Evolutionary conservation across 2,888 invertebrate species (phyloP), one percentile per base, ranked within the genome.

Genomic region (Leptogaster cylindrica): DNA sequence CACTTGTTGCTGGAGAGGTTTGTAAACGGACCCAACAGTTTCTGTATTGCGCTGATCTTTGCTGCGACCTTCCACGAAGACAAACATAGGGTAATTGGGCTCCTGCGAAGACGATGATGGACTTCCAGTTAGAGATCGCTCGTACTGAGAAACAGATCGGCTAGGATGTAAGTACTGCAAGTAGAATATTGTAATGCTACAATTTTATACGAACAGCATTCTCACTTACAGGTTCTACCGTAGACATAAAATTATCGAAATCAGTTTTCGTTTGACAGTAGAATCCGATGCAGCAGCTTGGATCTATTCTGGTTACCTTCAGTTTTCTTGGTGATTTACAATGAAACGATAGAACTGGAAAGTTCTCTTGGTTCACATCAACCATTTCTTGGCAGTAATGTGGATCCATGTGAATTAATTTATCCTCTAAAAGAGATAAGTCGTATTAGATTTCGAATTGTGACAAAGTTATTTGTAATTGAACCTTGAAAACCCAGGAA

Each of bases 311-410:
- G 67, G 83, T 87, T 14, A 93, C 84, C 70, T 91, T 86, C 82
- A 95, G 87, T 81, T 95, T 95, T 67, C 93, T 84, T 25, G 95
- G 94, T 20, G 91, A 91, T 71, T 89, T 85, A 78, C 94, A 95
- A 78, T 95, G 95, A 83, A 91, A 95, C 65, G 90, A 88, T 75
- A 88, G 84, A 66, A 91, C 81, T 16, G 90, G 85, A 79, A 94
- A 95, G 76, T 90, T 87, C 63, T 88, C 85, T 75, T 89, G 88
- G 83, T 88, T 88, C 0, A 92, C 91, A 82, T 94, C 92, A 28
- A 95, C 91, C 82, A 89, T 89, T 80, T 95, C 93, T 81, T 96
- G 96, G 76, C 94, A 94, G 75, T 93, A 93, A 81, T 97, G 97
- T 14, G 97, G 97, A 82, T 97, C 97, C 73, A 97, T 82, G 77